Evolutionary conservation across 2,888 invertebrate genomes (phyloP), one percentile per base, ranked within the genome.

Genomic region (Petrolisthes cinctipes): DNA sequence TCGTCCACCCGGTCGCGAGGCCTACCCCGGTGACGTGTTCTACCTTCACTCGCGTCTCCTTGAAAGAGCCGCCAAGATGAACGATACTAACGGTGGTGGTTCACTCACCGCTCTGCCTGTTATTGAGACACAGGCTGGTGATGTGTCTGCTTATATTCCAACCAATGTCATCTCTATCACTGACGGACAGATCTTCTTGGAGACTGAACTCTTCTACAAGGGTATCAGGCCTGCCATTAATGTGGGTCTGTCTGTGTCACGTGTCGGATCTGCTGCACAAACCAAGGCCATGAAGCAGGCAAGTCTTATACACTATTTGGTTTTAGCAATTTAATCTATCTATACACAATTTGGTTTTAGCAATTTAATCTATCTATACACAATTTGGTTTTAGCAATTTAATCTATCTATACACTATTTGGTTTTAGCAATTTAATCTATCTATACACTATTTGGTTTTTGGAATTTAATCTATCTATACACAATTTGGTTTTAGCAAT

Each of bases 141-240:
- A 95, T 92, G 94, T 95, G 92, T 95, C 95, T 56, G 95, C 95
- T 75, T 95, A 95, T 93, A 94, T 95, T 92, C 95, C 95, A 90
- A 95, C 95, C 91, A 95, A 95, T 91, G 95, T 95, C 89, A 95
- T 95, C 92, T 95, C 94, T 91, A 95, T 95, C 92, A 95, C 95
- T 89, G 95, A 95, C 91, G 95, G 95, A 89, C 95, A 95, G 92
- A 95, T 95, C 92, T 95, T 95, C 93, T 93, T 95, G 92, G 95
- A 95, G 92, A 94, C 94, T 91, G 95, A 95, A 92, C 92, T 94
- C 91, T 94, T 94, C 92, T 94, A 93, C 93, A 94, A 94, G 92
- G 95, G 95, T 92, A 94, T 95, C 91, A 93, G 95, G 91, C 95
- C 95, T 79, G 95, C 95, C 92, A 95, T 95, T 92, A 95, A 95